phyloP scores from a whole-genome alignment of 2,888 invertebrate species.

The Spisula subtruncata region DNA sequence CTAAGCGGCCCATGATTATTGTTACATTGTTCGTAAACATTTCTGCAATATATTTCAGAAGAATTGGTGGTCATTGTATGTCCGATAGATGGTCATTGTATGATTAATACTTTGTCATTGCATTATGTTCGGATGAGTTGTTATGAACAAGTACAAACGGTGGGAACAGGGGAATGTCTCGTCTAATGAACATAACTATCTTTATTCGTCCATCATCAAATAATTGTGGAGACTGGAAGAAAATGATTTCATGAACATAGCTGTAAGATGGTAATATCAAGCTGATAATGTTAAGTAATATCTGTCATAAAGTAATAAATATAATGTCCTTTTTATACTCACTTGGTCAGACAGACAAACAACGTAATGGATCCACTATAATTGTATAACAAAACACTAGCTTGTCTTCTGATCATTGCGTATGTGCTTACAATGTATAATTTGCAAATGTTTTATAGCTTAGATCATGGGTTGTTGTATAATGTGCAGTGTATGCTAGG shows the following conservation, averaged over 20 bases:
- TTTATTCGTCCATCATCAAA: background rate
- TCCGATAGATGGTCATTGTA: background rate
- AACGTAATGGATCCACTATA: too few relatives aligned
- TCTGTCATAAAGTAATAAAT: too few relatives aligned
- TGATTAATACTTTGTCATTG: background rate
- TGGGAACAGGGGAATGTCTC: background rate
- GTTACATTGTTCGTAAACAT: background rate
- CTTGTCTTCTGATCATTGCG: too few relatives aligned
- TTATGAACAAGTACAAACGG: background rate
- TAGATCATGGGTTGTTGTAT: too few relatives aligned
- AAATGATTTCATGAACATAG: background rate
- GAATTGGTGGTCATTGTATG: background rate
- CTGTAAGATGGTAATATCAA: background rate
- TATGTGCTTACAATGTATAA: too few relatives aligned
- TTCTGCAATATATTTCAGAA: background rate
- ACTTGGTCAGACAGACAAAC: too few relatives aligned
- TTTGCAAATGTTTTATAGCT: too few relatives aligned
- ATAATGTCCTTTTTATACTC: too few relatives aligned
- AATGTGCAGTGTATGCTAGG: too few relatives aligned
- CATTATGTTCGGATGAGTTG: background rate
- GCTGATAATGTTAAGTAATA: background rate
- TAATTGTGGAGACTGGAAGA: background rate
- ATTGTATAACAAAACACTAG: too few relatives aligned
- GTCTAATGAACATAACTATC: background rate
- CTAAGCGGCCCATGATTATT: background rate